Conservation (phyloP, 2,113 vertebrate species). For the Corydoras maculifer region DNA sequence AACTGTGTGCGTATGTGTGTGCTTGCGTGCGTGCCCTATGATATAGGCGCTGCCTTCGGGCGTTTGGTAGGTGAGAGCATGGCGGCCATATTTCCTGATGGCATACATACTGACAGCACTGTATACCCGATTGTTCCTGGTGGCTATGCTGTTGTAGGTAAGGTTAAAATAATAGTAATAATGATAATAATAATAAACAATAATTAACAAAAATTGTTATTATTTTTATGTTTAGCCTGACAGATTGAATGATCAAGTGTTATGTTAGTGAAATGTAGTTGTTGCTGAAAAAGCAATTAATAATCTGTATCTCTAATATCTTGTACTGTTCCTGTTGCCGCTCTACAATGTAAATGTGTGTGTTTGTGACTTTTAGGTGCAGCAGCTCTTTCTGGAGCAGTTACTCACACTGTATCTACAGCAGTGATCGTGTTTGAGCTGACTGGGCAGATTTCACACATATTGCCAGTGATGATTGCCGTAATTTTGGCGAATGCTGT, state of each 20-base stretch:
- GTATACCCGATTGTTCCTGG: slow-evolving; percentile 93
- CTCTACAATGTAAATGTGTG: neutral
- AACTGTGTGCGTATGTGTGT: slow-evolving; percentile 25
- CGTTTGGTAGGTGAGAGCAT: slow-evolving; percentile 93
- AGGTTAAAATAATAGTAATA: slow-evolving; percentile 46
- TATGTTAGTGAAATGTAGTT: too few species aligned
- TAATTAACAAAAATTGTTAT: too few species aligned
- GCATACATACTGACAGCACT: slow-evolving; percentile 83
- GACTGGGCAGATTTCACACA: slow-evolving; percentile 96
- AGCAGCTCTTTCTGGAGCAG: slow-evolving; percentile 84
- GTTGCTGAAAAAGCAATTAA: too few species aligned
- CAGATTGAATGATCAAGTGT: too few species aligned
- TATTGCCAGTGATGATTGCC: slow-evolving; percentile 95
- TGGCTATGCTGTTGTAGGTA: slow-evolving; percentile 94
- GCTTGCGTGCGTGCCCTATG: too few species aligned
- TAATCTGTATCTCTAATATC: too few species aligned
- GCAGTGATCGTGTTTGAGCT: slow-evolving; percentile 97
- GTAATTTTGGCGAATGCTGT: slow-evolving; percentile 96
- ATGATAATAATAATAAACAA: neutral
- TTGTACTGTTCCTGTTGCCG: too few species aligned
- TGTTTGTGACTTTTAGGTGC: slow-evolving; percentile 67
- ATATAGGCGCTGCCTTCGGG: slow-evolving; percentile 88
- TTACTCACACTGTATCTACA: slow-evolving; percentile 97
- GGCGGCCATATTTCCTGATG: slow-evolving; percentile 92
- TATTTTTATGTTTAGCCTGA: too few species aligned